Evolutionary conservation across 2,113 vertebrate species (phyloP), one percentile per base, ranked within the genome.

Genomic region (Cavia aperea): DNA sequence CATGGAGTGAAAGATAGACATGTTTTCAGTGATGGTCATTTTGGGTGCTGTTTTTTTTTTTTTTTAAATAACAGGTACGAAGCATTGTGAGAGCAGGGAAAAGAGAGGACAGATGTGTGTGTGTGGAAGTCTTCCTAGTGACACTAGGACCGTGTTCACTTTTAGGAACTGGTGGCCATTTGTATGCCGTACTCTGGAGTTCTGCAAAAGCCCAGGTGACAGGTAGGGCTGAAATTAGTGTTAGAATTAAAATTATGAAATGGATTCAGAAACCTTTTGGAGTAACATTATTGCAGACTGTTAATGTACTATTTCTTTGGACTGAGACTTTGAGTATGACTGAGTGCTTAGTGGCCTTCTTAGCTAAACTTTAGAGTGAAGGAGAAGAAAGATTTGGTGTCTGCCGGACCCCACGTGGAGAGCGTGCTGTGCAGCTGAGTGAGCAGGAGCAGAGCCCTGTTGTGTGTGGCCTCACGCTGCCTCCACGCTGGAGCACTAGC

Each of bases 331-430:
- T 78, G 65, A 86, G 10, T n/a, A 62, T 91, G n/a, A 75, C 73
- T 78, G 81, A 86, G 72, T 60, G 33, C 56, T 29, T 86, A 56
- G 43, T 66, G 73, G 6, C 33, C 89, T 65, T 89, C 0, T 93
- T 85, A 81, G 89, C 66, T 46, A 84, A 92, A 89, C 85, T 70
- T 84, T 86, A 68, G 46, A 65, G 39, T 63, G 56, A 11, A 95
- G 63, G n/a, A 89, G 49, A 58, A 81, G 54, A 77, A 89, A 63
- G 54, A 36, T 86, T 93, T 46, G 39, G 62, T 60, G 24, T 72
- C 58, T 51, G 49, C 88, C 78, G 77, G 49, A 7, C 1, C 29
- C 26, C 13, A 6, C 15, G 2, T 70, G 86, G 73, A 90, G 31
- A 89, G 77, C 3, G n/a, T 60, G 63, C 65, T 56, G 63, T 70